A percentile compares a stretch with the other conserved stretches of the same genome.
Conservation (phyloP, 2,113 vertebrate genomes). For the Aramus guarauna region DNA sequence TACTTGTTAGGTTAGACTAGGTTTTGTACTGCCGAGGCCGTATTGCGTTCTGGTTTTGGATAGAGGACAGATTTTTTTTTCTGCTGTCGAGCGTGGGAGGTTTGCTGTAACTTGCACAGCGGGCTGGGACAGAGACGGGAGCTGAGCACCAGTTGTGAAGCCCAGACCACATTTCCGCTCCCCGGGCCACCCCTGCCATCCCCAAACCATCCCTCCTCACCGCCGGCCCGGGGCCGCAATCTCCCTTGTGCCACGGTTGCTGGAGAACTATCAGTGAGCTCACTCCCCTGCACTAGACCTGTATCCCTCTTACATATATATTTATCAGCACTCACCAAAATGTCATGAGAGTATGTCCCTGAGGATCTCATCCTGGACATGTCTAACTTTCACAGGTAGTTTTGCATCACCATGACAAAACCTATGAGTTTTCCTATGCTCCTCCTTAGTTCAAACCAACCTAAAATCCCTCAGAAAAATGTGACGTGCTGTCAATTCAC, state of each 20-base stretch:
- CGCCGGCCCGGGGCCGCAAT: rapidly evolving
- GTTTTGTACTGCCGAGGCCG: not conserved
- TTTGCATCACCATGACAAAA: not conserved
- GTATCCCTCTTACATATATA: not conserved
- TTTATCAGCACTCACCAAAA: not conserved
- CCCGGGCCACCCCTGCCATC: not conserved
- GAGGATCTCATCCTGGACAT: not conserved
- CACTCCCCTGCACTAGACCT: too few species aligned
- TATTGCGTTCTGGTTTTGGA: not conserved
- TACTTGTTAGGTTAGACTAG: not conserved
- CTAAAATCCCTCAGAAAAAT: not conserved
- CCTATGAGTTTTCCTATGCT: rapidly evolving
- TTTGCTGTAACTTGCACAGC: not conserved
- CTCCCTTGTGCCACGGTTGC: too few species aligned
- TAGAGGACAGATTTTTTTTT: not conserved
- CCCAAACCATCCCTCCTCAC: not conserved
- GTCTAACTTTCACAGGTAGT: not conserved
- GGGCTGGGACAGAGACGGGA: not conserved
- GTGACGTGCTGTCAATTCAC: not conserved
- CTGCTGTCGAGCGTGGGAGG: not conserved
- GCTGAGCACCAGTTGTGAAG: not conserved
- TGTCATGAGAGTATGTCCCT: too few species aligned
- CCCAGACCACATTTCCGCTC: not conserved
- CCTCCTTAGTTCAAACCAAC: not conserved
- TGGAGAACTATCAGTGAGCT: not conserved